Percentiles rank a stretch among this genome's conserved stretches.
Evolutionary conservation across 2,797 vertebrate genomes (phyloP).

Genomic region (Erethizon dorsatum): DNA sequence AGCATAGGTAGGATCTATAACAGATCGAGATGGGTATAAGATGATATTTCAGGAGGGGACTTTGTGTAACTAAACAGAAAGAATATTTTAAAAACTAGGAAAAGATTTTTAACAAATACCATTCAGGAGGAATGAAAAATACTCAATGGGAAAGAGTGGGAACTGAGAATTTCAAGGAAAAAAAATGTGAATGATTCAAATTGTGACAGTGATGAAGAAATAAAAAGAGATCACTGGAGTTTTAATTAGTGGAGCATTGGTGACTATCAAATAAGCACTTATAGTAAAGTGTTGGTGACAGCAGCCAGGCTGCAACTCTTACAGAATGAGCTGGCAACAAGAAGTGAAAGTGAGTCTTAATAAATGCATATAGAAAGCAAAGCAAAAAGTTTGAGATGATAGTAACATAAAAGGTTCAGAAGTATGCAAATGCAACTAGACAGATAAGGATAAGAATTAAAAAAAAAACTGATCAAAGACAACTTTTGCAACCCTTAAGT

Average conservation of each 20-base stretch:
- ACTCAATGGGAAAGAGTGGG: background rate
- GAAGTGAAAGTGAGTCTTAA: background rate
- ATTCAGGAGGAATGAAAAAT: background rate
- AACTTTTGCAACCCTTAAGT: background rate
- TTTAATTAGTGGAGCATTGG: background rate
- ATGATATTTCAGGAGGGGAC: background rate
- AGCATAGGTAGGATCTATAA: background rate
- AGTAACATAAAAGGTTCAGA: background rate
- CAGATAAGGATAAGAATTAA: background rate
- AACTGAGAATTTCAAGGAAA: constrained; percentile 48
- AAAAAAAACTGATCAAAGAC: background rate
- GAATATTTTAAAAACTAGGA: background rate
- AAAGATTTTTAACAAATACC: background rate
- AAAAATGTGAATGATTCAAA: constrained; percentile 43
- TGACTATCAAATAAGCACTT: constrained; percentile 42
- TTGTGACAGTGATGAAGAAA: constrained; percentile 5
- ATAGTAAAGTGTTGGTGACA: background rate
- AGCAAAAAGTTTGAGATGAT: constrained; percentile 5
- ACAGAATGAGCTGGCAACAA: background rate
- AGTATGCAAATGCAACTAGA: background rate
- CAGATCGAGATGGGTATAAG: background rate
- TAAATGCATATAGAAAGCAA: constrained; percentile 22
- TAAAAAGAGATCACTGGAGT: background rate
- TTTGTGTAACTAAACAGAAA: background rate
- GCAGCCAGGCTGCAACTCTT: background rate